phyloP scores from a whole-genome alignment of 2,888 invertebrate genomes.

The Drosophila prolongata region DNA sequence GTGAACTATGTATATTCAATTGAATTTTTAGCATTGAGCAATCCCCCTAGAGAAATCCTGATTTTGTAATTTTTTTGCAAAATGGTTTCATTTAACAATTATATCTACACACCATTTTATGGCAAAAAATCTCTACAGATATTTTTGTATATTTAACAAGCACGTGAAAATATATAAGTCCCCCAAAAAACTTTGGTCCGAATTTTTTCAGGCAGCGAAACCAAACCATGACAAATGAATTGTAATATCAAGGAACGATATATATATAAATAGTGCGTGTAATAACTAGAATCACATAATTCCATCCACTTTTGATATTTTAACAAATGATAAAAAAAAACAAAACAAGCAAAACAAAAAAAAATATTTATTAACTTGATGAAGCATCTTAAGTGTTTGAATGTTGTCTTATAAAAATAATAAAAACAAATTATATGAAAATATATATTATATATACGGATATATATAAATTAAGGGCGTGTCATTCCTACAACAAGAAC shows the following conservation, averaged over 20 bases:
- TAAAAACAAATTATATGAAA: conserved; percentile 27
- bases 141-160: conserved; percentile 43
- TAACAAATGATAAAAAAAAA: conserved; percentile 62
- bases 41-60: conserved; percentile 43
- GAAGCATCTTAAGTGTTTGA: conserved; percentile 63
- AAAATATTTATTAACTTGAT: conserved; percentile 41
- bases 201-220: conserved; percentile 52
- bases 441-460: conserved; percentile 22
- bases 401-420: conserved; percentile 57
- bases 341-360: conserved; percentile 33
- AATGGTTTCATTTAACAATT: conserved; percentile 69
- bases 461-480: conserved; percentile 34
- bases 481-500: conserved; percentile 59
- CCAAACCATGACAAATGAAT: conserved; percentile 47
- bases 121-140: conserved; percentile 38
- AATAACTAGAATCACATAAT: conserved; percentile 79
- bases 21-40: conserved; percentile 46
- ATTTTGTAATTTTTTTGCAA: conserved; percentile 46
- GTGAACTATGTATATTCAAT: conserved; percentile 27
- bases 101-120: conserved; percentile 44
- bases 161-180: conserved; percentile 12
- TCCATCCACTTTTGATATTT: conserved; percentile 81
- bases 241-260: conserved; percentile 48
- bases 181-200: conserved; percentile 44
- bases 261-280: conserved; percentile 60